A percentile compares a stretch with the other conserved stretches of the same genome.
These are phyloP conservation scores for Halictus ligatus DNA, from an alignment of 2,888 invertebrate species.

Conservation along the genomic window DNA sequence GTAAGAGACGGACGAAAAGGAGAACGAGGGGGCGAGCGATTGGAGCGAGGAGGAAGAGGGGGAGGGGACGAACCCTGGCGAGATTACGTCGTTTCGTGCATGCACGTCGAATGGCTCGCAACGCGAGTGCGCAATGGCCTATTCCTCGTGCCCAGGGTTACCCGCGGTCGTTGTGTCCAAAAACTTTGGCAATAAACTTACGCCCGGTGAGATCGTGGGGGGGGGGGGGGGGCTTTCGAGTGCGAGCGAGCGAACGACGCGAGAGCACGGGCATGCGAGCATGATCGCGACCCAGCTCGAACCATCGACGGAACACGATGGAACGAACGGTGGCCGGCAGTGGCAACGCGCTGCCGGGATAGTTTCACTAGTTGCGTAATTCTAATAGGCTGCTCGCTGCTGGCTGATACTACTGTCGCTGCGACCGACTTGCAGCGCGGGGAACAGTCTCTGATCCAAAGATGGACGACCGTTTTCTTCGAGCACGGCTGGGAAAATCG, in stretches of 20 bases:
- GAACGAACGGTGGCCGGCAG: conserved; percentile 23
- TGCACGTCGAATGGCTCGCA: conserved; percentile 68
- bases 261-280: conserved; percentile 14
- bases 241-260: conserved; percentile 14
- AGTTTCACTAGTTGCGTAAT: conserved; percentile 83
- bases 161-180: conserved; percentile 83
- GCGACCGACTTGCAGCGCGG: conserved; percentile 46
- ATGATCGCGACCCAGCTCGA: background rate
- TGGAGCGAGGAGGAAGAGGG: background rate
- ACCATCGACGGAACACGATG: conserved; percentile 46
- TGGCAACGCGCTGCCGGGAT: conserved; percentile 74
- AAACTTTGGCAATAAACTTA: conserved; percentile 85
- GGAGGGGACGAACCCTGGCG: conserved; percentile 41
- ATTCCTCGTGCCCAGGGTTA: conserved; percentile 79
- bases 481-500: background rate
- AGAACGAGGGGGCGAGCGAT: background rate
- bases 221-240: conserved; percentile 17
- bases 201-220: conserved; percentile 70
- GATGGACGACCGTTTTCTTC: background rate
- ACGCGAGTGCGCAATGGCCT: conserved; percentile 70
- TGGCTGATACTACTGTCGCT: conserved; percentile 53
- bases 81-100: conserved; percentile 66
- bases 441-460: background rate
- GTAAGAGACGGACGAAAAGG: conserved; percentile 20
- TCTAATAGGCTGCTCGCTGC: conserved; percentile 63